Evolutionary conservation across 2,888 invertebrate species (phyloP).

Genomic region (Timema podura): DNA sequence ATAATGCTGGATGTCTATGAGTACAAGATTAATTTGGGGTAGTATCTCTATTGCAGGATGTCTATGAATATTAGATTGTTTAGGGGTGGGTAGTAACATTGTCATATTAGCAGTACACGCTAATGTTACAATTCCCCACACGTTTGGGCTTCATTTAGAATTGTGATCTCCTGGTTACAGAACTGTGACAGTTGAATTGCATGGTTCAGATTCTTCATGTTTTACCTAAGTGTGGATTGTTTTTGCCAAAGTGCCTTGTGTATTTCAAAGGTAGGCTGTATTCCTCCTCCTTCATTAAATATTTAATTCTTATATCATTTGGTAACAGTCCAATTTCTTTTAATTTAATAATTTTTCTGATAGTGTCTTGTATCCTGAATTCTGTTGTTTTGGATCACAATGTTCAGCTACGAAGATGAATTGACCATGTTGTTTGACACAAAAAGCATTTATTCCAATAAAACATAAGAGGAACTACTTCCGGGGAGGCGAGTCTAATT

Average conservation of each 20-base stretch:
- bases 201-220: conserved; percentile 4
- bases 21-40: too few species aligned
- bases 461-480: neutral
- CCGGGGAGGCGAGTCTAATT: neutral
- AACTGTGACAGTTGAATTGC: neutral
- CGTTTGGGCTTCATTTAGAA: conserved; percentile 1
- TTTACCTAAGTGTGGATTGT: neutral
- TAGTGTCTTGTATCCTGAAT: neutral
- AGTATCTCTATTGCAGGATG: too few species aligned
- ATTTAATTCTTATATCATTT: conserved; percentile 5
- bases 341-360: neutral
- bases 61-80: too few species aligned
- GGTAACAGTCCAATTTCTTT: neutral
- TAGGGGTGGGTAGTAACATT: too few species aligned
- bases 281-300: conserved; percentile 5
- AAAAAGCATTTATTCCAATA: neutral
- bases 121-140: neutral
- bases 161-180: neutral
- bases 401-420: neutral
- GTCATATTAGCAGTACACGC: too few species aligned
- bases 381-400: neutral
- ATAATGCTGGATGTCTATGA: too few species aligned
- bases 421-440: neutral
- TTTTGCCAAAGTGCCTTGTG: neutral
- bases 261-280: neutral